These are phyloP conservation scores for Polydesmus complanatus DNA, from an alignment of 2,888 invertebrate species.

Conservation along the genomic window DNA sequence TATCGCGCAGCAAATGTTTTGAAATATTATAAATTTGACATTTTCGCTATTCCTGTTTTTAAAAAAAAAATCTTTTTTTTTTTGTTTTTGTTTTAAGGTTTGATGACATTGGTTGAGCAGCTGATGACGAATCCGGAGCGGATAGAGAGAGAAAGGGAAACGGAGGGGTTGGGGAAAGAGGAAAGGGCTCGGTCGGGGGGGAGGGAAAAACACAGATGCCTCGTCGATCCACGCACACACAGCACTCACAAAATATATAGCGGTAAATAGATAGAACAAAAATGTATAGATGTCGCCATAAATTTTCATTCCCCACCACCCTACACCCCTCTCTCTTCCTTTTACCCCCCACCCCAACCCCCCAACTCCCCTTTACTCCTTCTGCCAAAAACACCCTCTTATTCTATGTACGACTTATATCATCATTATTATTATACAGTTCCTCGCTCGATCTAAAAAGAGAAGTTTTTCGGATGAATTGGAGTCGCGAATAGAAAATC, in stretches of 20 bases:
- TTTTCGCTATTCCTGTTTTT: no score
- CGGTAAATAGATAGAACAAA: background rate
- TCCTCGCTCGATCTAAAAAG: background rate
- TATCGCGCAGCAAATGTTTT: no score
- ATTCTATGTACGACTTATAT: background rate
- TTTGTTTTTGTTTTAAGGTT: no score
- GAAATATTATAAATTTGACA: no score
- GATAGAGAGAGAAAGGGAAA: background rate
- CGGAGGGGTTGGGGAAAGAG: background rate
- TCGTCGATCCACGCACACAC: background rate
- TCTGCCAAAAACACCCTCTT: background rate
- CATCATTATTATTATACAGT: background rate
- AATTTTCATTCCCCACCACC: background rate
- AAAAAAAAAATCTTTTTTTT: no score
- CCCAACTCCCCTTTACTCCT: background rate
- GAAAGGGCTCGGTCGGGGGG: no score
- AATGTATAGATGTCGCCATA: no score
- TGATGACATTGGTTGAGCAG: no score
- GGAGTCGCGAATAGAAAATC: background rate
- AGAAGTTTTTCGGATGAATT: background rate
- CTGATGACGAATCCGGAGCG: background rate
- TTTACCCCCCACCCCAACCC: background rate
- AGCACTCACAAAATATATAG: background rate
- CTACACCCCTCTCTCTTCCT: background rate
- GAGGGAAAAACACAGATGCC: background rate